Percentiles rank a stretch among this genome's conserved stretches.
Conservation (phyloP, 1,140 invertebrate genomes). For the Vanessa tameamea region DNA sequence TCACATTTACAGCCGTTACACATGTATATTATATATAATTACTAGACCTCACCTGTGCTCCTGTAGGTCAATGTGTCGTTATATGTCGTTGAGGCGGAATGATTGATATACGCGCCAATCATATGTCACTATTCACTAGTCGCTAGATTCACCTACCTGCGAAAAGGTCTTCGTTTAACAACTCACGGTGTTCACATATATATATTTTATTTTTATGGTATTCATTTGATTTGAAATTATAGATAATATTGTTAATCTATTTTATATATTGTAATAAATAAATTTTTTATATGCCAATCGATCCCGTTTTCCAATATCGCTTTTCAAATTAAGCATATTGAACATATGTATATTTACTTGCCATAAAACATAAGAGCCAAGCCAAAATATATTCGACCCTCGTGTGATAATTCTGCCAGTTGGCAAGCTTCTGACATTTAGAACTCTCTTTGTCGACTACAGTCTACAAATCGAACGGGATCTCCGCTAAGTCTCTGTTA, state of each 20-base stretch:
- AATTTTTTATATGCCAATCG: not conserved
- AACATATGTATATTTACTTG: slow-evolving; percentile 10
- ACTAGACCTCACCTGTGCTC: slow-evolving; percentile 55
- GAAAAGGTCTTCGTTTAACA: slow-evolving; percentile 3
- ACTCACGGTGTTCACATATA: slow-evolving; percentile 1
- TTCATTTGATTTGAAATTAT: too few relatives aligned
- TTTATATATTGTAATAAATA: not conserved
- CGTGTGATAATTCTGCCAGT: slow-evolving; percentile 56
- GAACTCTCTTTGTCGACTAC: slow-evolving; percentile 53
- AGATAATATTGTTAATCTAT: not conserved
- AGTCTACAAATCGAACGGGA: slow-evolving; percentile 51
- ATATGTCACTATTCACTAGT: slow-evolving; percentile 42
- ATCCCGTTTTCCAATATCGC: not conserved
- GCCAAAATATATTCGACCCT: slow-evolving; percentile 52
- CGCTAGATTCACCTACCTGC: slow-evolving; percentile 21
- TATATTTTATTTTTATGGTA: not conserved
- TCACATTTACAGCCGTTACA: slow-evolving; percentile 52
- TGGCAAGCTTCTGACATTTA: slow-evolving; percentile 60
- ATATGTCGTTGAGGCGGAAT: slow-evolving; percentile 41
- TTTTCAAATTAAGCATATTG: not conserved
- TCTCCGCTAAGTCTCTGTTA: slow-evolving; percentile 54
- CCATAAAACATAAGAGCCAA: slow-evolving; percentile 32
- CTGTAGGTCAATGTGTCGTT: slow-evolving; percentile 59
- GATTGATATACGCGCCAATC: slow-evolving; percentile 58
- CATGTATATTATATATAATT: slow-evolving; percentile 44